These are phyloP conservation scores for Spilosoma lubricipeda DNA, from an alignment of 2,888 invertebrate species.

Conservation along the genomic window DNA sequence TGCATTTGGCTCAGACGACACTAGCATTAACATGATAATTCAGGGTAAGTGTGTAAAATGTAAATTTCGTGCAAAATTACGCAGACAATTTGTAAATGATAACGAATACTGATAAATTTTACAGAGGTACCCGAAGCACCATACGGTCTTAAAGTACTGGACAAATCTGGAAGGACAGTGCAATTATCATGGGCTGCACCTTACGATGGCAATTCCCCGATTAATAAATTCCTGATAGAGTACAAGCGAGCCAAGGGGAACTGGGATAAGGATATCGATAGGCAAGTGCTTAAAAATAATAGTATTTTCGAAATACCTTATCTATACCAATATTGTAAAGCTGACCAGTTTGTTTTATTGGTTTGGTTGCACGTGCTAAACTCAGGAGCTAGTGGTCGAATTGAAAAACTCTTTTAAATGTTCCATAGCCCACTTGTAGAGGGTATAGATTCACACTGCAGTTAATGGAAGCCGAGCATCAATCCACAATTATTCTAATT, in stretches of 20 bases:
- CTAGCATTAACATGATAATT: constrained; percentile 97
- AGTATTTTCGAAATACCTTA: neutral
- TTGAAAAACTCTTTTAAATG: too few species aligned
- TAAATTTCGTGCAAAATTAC: neutral
- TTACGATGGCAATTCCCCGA: constrained; percentile 96
- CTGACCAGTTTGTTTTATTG: too few species aligned
- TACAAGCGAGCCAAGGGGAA: constrained; percentile 93
- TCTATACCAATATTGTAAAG: neutral
- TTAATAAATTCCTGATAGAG: constrained; percentile 95
- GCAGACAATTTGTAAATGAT: neutral
- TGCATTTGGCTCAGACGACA: constrained; percentile 97
- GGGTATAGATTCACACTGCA: too few species aligned
- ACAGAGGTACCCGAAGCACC: constrained; percentile 95
- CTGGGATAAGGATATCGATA: constrained; percentile 93
- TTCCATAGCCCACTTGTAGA: too few species aligned
- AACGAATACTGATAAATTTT: constrained; percentile 27
- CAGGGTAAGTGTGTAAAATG: constrained; percentile 88
- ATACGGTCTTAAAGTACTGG: constrained; percentile 94
- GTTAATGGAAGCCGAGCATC: too few species aligned
- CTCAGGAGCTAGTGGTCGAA: too few species aligned
- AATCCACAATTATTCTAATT: too few species aligned
- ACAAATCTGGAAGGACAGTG: constrained; percentile 96
- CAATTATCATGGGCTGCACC: constrained; percentile 97
- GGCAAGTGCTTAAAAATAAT: constrained; percentile 53
- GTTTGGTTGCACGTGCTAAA: too few species aligned